Evolutionary conservation across 2,797 vertebrate species (phyloP).

Genomic region (Morelia viridis): DNA sequence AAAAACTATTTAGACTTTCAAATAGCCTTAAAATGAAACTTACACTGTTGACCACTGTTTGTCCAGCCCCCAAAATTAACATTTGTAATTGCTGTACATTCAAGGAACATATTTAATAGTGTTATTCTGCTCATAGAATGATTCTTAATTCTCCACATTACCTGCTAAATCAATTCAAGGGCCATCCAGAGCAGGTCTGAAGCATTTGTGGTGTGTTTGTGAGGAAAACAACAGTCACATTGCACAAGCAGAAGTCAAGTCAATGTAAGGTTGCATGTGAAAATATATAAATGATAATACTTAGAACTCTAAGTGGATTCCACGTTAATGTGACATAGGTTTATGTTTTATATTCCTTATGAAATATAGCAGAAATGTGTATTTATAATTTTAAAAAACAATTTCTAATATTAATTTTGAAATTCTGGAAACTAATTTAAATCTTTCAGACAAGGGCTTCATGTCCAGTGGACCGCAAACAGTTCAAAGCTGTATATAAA

Average conservation of each 20-base stretch:
- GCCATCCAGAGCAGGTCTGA: neutral
- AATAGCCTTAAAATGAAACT: neutral
- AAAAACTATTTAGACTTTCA: neutral
- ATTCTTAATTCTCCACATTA: neutral
- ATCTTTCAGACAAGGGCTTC: constrained; percentile 84
- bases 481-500: constrained; percentile 85
- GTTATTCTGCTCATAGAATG: neutral
- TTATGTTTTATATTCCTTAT: neutral
- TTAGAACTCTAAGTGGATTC: neutral
- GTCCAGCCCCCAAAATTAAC: neutral
- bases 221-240: neutral
- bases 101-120: neutral
- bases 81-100: neutral
- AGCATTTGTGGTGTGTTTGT: neutral
- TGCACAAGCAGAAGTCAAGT: neutral
- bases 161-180: neutral
- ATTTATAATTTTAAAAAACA: neutral
- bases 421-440: constrained; percentile 40
- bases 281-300: neutral
- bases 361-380: neutral
- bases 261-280: neutral
- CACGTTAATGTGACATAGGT: neutral
- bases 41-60: neutral
- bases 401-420: neutral
- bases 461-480: constrained; percentile 92